Evolutionary conservation across 1,140 invertebrate genomes (phyloP), one percentile per base, ranked within the genome.

Genomic region (Grapholita molesta): DNA sequence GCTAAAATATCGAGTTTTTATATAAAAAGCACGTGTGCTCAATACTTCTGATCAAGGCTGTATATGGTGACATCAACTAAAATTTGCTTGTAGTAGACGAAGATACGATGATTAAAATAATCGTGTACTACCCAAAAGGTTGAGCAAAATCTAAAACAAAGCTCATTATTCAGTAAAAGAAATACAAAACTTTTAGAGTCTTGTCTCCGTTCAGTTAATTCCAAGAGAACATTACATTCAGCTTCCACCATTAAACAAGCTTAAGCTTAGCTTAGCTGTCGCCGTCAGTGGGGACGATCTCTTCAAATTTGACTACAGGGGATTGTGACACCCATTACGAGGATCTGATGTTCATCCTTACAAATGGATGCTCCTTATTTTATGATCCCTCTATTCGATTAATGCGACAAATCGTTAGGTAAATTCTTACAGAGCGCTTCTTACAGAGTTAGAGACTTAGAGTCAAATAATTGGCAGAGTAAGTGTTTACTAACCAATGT

Each of bases 141-240:
- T n/a, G n/a, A n/a, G n/a, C n/a, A n/a, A n/a, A 48, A 0, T 35
- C 33, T 38, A 48, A 48, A 48, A 48, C 42, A 8, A 1, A 18
- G n/a, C n/a, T n/a, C n/a, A n/a, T n/a, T 48, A 48, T 48, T 7
- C 15, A 48, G 42, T 48, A 9, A 48, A 48, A 48, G 15, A 5
- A 48, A 48, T 21, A 28, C 25, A 61, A 61, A 61, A 61, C 24
- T 61, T 61, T 61, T 61, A 61, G 25, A 61, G 55, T 61, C 53
- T 3, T 28, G 24, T 28, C 55, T 61, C 55, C 12, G 55, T 61
- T 61, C 30, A 61, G 25, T 30, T 21, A 66, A 35, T 70, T 70
- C 55, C 57, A 70, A 70, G 24, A 38, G 69, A n/a, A 35, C 65
- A 67, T 70, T 70, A 67, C 61, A 55, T 52, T 67, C 30, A 70